Percentiles rank a stretch among this genome's conserved stretches.
Conservation (phyloP, 2,888 invertebrate genomes). For the Yponomeuta plumbellus region DNA sequence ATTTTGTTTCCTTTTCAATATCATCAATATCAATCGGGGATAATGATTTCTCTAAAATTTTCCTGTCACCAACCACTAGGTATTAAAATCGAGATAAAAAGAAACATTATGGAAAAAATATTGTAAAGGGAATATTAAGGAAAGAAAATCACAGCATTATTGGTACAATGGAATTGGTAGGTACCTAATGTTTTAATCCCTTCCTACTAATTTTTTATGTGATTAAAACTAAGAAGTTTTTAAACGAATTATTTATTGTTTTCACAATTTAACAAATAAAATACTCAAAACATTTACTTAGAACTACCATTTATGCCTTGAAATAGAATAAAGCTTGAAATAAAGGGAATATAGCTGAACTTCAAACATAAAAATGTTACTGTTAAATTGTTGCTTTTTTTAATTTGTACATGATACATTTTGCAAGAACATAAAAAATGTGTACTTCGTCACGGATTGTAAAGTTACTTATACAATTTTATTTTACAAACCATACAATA, state of each 20-base stretch:
- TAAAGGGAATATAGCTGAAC: not conserved
- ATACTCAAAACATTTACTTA: conserved; percentile 17
- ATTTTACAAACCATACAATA: not conserved
- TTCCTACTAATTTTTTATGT: not conserved
- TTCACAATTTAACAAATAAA: conserved; percentile 20
- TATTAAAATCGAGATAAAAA: no score
- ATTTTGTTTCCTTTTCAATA: no score
- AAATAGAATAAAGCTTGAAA: conserved; percentile 10
- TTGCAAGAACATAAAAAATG: not conserved
- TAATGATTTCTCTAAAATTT: no score
- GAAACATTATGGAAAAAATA: no score
- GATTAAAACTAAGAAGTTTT: conserved; percentile 8
- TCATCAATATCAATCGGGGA: no score
- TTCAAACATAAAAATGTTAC: not conserved
- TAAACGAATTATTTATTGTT: conserved; percentile 17
- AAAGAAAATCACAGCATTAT: no score
- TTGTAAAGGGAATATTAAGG: no score
- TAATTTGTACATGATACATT: conserved; percentile 16
- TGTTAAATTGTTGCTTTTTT: conserved; percentile 1
- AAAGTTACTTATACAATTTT: not conserved
- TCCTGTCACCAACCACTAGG: no score
- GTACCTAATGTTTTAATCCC: no score
- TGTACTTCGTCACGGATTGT: not conserved
- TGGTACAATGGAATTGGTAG: no score
- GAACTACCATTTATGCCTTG: conserved; percentile 5